phyloP scores from a whole-genome alignment of 2,113 vertebrate genomes.

The Pholis gunnellus region DNA sequence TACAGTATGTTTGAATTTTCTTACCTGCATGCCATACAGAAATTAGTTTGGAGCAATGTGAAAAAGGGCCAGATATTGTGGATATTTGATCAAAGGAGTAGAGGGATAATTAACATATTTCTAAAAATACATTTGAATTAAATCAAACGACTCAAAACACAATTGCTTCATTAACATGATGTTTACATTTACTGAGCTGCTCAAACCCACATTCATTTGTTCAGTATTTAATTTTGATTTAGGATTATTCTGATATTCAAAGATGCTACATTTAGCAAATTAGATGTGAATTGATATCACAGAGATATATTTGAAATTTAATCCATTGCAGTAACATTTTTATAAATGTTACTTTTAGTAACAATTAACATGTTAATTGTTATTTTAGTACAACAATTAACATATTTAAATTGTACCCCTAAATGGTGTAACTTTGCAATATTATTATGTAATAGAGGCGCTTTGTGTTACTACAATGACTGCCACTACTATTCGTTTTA shows the following conservation, averaged over 20 bases:
- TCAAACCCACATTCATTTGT: background rate
- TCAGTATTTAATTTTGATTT: constrained; percentile 2
- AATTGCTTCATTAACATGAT: background rate
- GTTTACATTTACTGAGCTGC: constrained; percentile 22
- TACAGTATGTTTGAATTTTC: constrained; percentile 1
- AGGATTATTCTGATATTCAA: background rate
- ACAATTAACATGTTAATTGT: background rate
- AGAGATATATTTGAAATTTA: background rate
- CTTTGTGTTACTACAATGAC: constrained; percentile 12
- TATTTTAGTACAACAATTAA: background rate
- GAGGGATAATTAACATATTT: background rate
- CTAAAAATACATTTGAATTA: background rate
- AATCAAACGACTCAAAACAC: constrained; percentile 1
- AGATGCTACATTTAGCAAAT: constrained; percentile 3
- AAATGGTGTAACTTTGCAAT: background rate
- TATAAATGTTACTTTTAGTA: constrained; percentile 3
- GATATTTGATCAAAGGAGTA: constrained; percentile 18
- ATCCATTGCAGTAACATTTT: background rate
- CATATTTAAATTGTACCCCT: background rate
- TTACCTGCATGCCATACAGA: constrained; percentile 24
- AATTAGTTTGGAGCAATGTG: constrained; percentile 2
- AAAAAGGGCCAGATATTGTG: background rate
- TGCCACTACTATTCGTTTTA: constrained; percentile 6
- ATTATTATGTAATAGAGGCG: constrained; percentile 10
- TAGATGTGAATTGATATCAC: background rate